Base-by-base conservation (phyloP, 2,888 invertebrate genomes). In the Trissolcus brochymenae region DNA sequence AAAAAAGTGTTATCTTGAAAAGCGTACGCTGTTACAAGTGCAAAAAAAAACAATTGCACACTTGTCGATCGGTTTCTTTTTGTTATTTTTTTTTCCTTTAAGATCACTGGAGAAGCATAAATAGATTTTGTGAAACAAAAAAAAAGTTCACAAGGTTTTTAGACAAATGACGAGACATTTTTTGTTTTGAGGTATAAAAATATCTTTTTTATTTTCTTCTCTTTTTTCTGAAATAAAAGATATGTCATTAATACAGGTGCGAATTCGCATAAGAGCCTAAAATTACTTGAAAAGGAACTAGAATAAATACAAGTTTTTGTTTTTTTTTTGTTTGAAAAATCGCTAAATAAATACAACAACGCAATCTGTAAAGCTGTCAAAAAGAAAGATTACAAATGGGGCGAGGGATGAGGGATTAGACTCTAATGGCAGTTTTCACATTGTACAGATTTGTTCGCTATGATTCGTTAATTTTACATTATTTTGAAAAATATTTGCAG, bases 271-370 rank as follows among this genome's bases (percentile, higher is more conserved):
- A 53, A 51, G 53, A 21, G 9, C 41, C 17, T 17, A 43, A 29
- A 43, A 35, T 64, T 11, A 54, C 21, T 16, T 29, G 25, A 65
- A 65, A 65, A 65, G 55, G 65, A 65, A 66, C 66, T 16, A 57
- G 43, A 59, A 59, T 59, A 67, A 59, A 59, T 53, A 59, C 59
- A 67, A 43, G 17, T n/a, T 43, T 13, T 29, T 35, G 35, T 9
- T 46, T 7, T 35, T 35, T 7, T 35, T 9, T 46, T 7, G 6
- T 35, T 7, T 35, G 11, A 35, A 67, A 53, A 43, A 51, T 66
- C 57, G 57, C 57, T 51, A 66, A 66, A 57, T 55, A 57, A 64
- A 64, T 65, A 65, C 65, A 65, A 14, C 56, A 67, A 67, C 59
- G 67, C 67, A 67, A 67, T 53, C 1, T 51, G 16, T 51, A 17